Evolutionary conservation across 2,797 vertebrate species (phyloP), one percentile per base, ranked within the genome.

Genomic region (Danio tinwini): DNA sequence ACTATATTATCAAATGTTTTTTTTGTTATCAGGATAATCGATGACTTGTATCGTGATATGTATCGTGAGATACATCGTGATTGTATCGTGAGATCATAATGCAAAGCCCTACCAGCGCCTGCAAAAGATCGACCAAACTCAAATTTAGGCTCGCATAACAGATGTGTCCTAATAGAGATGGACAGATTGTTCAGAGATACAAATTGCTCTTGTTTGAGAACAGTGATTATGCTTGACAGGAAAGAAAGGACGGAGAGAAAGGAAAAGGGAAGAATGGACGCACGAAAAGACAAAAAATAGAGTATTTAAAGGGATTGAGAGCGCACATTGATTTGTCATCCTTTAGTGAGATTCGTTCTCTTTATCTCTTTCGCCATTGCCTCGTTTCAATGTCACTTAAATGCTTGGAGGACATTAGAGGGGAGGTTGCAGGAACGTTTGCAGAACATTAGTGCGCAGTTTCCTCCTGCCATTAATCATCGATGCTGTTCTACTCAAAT

Each of bases 261-360:
- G 52, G 7, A 49, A 49, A 47, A n/a, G 8, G 44, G 13, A 67
- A 39, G 65, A 42, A 6, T 7, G 10, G 47, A 21, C 10, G 21
- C 17, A 17, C 45, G 12, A 21, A 47, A 13, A 19, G 5, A 40
- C 39, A 63, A 42, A 40, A n/a, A 21, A 45, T 17, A 6, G 16
- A 4, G 10, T 55, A 11, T 42, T 71, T 17, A 13, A 59, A 42
- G n/a, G 47, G 37, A 52, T 52, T 39, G 14, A 6, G n/a, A 40
- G 9, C 12, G 4, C n/a, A 13, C 63, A 76, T 55, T 45, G 64
- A 78, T 78, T 59, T 69, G 40, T 78, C 55, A 78, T 78, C 55
- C 37, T 50, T 49, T 49, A 70, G 19, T 67, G 21, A 19, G 16
- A 70, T 61, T 69, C 1, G 7, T 70, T 69, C 8, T n/a, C 29